Evolutionary conservation across 2,888 invertebrate genomes (phyloP).

Genomic region (Cataglyphis rosenhaueri): DNA sequence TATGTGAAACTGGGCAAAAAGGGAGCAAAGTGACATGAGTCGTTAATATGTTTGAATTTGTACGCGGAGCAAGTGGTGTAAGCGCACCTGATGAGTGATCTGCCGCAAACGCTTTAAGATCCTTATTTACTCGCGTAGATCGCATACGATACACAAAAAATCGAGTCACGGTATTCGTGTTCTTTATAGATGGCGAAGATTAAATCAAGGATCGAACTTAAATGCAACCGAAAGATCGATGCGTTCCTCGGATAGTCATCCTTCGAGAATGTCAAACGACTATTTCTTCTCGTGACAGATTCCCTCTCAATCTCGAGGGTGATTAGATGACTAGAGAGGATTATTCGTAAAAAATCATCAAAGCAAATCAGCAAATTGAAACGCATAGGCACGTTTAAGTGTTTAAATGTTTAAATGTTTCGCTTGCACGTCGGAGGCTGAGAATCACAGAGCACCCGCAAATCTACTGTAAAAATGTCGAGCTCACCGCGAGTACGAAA

Average conservation of each 20-base stretch:
- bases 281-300: constrained; percentile 11
- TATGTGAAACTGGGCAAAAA: constrained; percentile 25
- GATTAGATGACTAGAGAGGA: constrained; percentile 1
- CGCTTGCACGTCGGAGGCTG: not conserved
- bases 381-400: not conserved
- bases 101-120: not conserved
- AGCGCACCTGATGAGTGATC: not conserved
- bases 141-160: not conserved
- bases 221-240: not conserved
- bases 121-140: not conserved
- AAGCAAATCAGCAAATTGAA: not conserved
- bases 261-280: not conserved
- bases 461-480: constrained; percentile 73
- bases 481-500: constrained; percentile 74
- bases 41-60: not conserved
- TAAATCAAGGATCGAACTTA: not conserved
- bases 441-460: not conserved
- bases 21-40: not conserved
- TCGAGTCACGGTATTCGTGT: not conserved
- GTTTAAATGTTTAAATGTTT: not conserved
- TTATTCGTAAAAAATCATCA: not conserved
- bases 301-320: not conserved
- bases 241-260: not conserved
- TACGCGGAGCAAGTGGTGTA: not conserved
- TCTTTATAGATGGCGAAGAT: not conserved